Conservation (phyloP, 2,797 vertebrate species). For the Spheniscus humboldti region DNA sequence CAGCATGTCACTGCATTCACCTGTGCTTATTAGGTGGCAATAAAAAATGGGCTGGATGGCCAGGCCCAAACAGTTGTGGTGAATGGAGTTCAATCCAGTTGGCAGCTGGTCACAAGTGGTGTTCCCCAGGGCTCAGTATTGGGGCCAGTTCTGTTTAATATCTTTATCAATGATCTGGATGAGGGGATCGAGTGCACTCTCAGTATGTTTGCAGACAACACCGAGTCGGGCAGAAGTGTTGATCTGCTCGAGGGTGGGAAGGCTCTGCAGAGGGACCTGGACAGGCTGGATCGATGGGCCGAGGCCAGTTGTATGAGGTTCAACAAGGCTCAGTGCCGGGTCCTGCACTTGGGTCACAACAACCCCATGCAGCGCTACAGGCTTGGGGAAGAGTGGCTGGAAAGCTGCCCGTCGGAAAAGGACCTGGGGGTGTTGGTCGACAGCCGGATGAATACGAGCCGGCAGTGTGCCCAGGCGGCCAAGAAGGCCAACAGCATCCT, state of each 20-base stretch:
- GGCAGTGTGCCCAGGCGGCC: too few relatives aligned
- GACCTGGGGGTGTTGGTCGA: too few relatives aligned
- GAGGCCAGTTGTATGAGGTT: too few relatives aligned
- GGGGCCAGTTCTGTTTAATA: neutral
- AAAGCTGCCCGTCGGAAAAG: too few relatives aligned
- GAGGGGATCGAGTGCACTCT: neutral
- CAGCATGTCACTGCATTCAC: neutral
- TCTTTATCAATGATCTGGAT: neutral
- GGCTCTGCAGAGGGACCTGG: neutral
- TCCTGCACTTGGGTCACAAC: too few relatives aligned
- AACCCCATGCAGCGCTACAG: too few relatives aligned
- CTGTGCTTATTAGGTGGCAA: neutral
- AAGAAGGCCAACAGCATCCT: too few relatives aligned
- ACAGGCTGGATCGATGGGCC: neutral
- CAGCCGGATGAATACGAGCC: too few relatives aligned
- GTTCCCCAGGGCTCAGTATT: neutral
- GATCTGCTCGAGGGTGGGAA: neutral
- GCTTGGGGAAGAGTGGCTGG: too few relatives aligned
- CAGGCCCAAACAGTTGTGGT: neutral
- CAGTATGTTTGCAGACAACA: neutral
- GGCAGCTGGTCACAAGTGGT: neutral
- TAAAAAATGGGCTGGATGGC: neutral
- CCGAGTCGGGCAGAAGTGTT: fast-evolving
- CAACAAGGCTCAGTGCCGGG: too few relatives aligned
- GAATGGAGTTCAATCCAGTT: neutral